Conservation (phyloP, 2,113 vertebrate species). For the Erinaceus europaeus region DNA sequence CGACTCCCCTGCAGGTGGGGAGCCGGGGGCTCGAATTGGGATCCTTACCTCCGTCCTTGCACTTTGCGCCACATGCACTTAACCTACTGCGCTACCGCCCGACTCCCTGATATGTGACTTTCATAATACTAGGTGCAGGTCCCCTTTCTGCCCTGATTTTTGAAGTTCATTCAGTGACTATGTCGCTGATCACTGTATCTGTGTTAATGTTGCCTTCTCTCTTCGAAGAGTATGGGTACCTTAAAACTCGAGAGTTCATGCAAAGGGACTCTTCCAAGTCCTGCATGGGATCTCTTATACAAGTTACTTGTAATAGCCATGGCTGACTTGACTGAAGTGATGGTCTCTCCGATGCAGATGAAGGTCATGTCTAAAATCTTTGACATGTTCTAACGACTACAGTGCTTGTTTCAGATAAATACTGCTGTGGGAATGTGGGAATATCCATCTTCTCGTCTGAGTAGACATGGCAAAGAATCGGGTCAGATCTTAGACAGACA, state of each 20-base stretch:
- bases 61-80: too few relatives aligned
- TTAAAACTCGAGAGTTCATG: constrained; percentile 13
- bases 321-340: too few relatives aligned
- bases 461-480: neutral
- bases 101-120: too few relatives aligned
- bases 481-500: neutral
- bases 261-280: neutral
- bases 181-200: neutral
- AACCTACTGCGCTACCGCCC: too few relatives aligned
- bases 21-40: too few relatives aligned
- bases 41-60: too few relatives aligned
- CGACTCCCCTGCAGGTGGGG: too few relatives aligned
- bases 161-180: neutral
- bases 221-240: neutral
- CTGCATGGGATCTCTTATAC: too few relatives aligned
- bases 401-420: constrained; percentile 25
- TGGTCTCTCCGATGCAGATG: neutral
- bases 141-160: neutral
- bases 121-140: neutral
- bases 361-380: constrained; percentile 2
- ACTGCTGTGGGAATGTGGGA: neutral
- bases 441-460: neutral
- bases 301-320: too few relatives aligned
- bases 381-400: neutral
- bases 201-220: neutral